Evolutionary conservation across 2,797 vertebrate species (phyloP), one percentile per base, ranked within the genome.

Genomic region (Sparidentex hasta): DNA sequence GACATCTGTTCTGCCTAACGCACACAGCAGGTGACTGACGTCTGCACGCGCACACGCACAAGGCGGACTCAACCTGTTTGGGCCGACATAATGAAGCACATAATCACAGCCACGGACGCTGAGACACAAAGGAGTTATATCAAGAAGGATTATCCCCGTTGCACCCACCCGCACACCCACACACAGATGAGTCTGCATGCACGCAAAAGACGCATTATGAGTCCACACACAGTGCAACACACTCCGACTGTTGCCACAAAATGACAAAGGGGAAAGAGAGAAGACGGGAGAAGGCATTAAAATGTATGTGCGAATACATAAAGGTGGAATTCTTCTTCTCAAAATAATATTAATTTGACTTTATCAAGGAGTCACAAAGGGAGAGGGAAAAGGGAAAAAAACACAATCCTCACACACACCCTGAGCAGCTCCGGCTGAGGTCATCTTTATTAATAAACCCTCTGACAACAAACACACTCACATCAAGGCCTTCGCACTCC

Each of bases 381-480:
- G 56, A 59, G 48, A 61, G 58, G 62, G 61, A 50, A 38, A 41
- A 54, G 48, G 11, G 12, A n/a, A 20, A 11, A 66, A 48, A 43
- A 46, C 51, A 66, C 38, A 43, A 46, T 57, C 51, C 58, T 68
- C 54, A 70, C 55, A 58, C 8, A 78, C 63, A 65, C 55, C 38
- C 73, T 57, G 63, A 71, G 82, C 71, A 71, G 68, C 86, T 71
- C 76, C 5, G 71, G 77, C 89, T 94, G 93, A 95, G 92, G 94
- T 95, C 93, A 95, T 95, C 92, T 94, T 95, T 96, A 95, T 96
- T 95, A 95, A 95, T 94, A 95, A 94, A 87, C 88, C 85, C 83
- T 87, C 90, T 90, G 90, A 93, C 91, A 94, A 94, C 89, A 93
- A 90, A 91, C 93, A 90, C 88, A 85, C 90, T 90, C 78, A 80